phyloP scores from a whole-genome alignment of 2,888 invertebrate species.

The Parascotia fuliginaria region DNA sequence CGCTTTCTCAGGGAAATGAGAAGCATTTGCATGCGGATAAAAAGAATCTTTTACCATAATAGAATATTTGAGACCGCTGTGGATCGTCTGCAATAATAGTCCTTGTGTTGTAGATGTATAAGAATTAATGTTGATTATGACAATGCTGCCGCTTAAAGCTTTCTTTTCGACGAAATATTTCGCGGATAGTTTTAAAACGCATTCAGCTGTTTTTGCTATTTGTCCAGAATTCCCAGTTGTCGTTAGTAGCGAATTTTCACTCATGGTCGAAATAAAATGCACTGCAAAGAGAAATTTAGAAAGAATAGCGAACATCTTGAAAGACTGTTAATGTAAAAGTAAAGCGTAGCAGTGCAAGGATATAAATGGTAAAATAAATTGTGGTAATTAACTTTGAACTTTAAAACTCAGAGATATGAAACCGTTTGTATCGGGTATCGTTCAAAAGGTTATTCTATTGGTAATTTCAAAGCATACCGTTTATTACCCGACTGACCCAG shows the following conservation, averaged over 20 bases:
- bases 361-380: slow-evolving; percentile 30
- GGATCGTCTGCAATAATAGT: slow-evolving; percentile 74
- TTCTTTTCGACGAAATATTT: slow-evolving; percentile 83
- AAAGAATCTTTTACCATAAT: slow-evolving; percentile 83
- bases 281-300: slow-evolving; percentile 43
- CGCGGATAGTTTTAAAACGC: slow-evolving; percentile 81
- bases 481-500: no score
- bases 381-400: slow-evolving; percentile 44
- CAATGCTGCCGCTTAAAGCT: slow-evolving; percentile 80
- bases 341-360: slow-evolving; percentile 11
- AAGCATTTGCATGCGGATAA: slow-evolving; percentile 79
- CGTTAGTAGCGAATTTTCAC: slow-evolving; percentile 68
- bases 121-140: slow-evolving; percentile 81
- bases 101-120: slow-evolving; percentile 71
- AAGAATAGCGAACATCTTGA: slow-evolving; percentile 51
- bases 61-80: slow-evolving; percentile 77
- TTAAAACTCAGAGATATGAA: slow-evolving; percentile 29
- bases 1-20: slow-evolving; percentile 83
- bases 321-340: slow-evolving; percentile 27
- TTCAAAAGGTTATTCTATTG: no score
- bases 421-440: slow-evolving; percentile 12
- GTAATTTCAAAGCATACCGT: no score
- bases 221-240: slow-evolving; percentile 68
- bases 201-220: slow-evolving; percentile 75
- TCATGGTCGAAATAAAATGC: slow-evolving; percentile 51